Evolutionary conservation across 1,140 invertebrate species (phyloP), one percentile per base, ranked within the genome.

Genomic region (Bicyclus anynana): DNA sequence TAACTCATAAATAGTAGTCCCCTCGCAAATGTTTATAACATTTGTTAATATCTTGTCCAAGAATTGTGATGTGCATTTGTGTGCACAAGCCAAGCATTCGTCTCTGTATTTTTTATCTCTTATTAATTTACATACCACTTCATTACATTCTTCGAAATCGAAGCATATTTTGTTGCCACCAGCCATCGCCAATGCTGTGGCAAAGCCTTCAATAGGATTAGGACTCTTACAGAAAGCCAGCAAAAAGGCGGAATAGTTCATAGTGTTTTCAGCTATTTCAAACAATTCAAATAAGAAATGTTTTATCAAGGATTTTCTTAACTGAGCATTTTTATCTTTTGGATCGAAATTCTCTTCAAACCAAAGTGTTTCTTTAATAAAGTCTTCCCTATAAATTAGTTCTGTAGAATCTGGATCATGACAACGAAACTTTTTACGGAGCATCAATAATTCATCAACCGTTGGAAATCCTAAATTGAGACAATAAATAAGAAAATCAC

Each of bases 191-290:
- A 93, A 65, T 1, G 91, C 91, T 54, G 88, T 90, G 0, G 80
- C 88, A 23, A 93, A 87, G 0, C 92, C 92, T 59, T 87, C 71
- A 4, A 83, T 76, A 2, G 90, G 86, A 72, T 90, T 72, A 9
- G 68, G 53, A 59, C 81, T 89, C 76, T 92, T 92, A 64, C 91
- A 92, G 71, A 92, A 91, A 10, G 88, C 88, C 44, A 93, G 65
- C 13, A 93, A 62, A 58, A 93, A 79, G 1, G 88, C 90, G 0
- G 91, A 90, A 71, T 93, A 93, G 67, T 92, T 92, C 53, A 92
- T 80, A 13, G 66, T 61, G 49, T 90, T 51, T 49, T 77, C 59
- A 52, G 82, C 58, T 5, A 78, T 68, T 65, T 84, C 74, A 68
- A 89, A 93, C 60, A 92, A 70, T 56, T 89, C 85, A 48, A 88